Conservation (phyloP, 1,140 invertebrate genomes). For the Hycleus phaleratus region DNA sequence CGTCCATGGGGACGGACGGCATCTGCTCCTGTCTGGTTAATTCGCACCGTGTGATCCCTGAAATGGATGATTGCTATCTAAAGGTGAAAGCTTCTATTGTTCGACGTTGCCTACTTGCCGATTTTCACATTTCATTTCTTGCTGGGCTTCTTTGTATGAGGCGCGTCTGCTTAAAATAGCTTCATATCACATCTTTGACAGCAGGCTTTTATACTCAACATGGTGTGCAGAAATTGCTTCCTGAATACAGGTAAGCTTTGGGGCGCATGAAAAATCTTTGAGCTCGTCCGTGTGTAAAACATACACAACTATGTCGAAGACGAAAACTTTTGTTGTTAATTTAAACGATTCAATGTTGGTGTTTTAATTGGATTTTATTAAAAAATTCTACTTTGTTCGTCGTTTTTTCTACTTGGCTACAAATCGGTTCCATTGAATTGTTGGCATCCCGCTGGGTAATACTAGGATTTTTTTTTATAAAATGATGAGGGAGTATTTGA, state of each 20-base stretch:
- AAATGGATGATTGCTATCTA: conserved; percentile 17
- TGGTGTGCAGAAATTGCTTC: conserved; percentile 8
- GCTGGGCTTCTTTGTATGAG: conserved; percentile 3
- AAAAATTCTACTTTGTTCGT: background rate
- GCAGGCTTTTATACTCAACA: conserved; percentile 8
- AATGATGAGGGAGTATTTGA: background rate
- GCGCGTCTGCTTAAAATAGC: conserved; percentile 11
- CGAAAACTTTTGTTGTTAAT: too few species aligned
- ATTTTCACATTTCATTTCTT: conserved; percentile 13
- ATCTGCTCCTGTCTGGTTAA: conserved; percentile 17
- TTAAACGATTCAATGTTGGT: too few species aligned
- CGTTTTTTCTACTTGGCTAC: too few species aligned
- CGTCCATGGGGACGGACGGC: conserved; percentile 7
- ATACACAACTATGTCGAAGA: too few species aligned
- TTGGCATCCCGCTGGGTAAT: too few species aligned
- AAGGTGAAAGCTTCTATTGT: conserved; percentile 15
- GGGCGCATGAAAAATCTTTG: too few species aligned
- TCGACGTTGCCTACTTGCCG: conserved; percentile 16
- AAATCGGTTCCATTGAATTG: too few species aligned
- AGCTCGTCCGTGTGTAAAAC: too few species aligned
- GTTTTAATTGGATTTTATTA: too few species aligned
- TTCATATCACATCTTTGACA: conserved; percentile 16
- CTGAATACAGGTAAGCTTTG: background rate
- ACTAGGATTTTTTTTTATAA: too few species aligned
- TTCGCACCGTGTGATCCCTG: conserved; percentile 14